phyloP scores from a whole-genome alignment of 2,888 invertebrate genomes.

The Homarus gammarus region DNA sequence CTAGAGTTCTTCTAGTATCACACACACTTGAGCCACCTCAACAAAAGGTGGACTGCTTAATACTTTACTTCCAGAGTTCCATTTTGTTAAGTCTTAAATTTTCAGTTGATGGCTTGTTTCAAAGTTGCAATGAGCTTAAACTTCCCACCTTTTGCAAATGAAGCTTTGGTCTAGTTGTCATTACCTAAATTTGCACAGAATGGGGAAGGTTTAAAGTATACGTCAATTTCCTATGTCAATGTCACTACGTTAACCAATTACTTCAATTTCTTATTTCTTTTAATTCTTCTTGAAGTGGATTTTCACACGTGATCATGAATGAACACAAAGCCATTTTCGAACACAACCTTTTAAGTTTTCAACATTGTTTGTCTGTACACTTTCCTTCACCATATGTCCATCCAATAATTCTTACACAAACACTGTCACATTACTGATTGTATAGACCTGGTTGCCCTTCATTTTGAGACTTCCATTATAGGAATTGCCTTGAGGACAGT shows the following conservation, averaged over 20 bases:
- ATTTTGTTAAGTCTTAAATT: neutral
- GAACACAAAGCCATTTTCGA: constrained; percentile 33
- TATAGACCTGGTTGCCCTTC: constrained; percentile 43
- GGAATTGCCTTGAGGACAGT: constrained; percentile 39
- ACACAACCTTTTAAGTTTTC: constrained; percentile 46
- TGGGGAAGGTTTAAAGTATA: constrained; percentile 50
- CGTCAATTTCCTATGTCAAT: constrained; percentile 2
- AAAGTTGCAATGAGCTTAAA: constrained; percentile 44
- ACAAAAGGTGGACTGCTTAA: constrained; percentile 70
- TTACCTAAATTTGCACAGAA: constrained; percentile 47
- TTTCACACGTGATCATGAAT: constrained; percentile 13
- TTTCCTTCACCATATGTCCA: neutral
- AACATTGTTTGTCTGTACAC: neutral
- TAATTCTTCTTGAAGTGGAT: neutral
- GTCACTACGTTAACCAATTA: constrained; percentile 1
- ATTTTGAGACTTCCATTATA: constrained; percentile 23
- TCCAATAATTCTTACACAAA: neutral
- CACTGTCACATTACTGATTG: constrained; percentile 36
- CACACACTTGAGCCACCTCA: constrained; percentile 64
- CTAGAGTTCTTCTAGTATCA: constrained; percentile 68
- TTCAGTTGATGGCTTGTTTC: neutral
- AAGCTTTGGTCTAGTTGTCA: constrained; percentile 63
- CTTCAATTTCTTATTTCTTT: neutral
- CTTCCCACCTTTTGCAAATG: constrained; percentile 68
- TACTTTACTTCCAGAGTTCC: constrained; percentile 28